These are phyloP conservation scores for Chydorus sphaericus DNA, from an alignment of 2,888 invertebrate genomes.

Conservation along the genomic window DNA sequence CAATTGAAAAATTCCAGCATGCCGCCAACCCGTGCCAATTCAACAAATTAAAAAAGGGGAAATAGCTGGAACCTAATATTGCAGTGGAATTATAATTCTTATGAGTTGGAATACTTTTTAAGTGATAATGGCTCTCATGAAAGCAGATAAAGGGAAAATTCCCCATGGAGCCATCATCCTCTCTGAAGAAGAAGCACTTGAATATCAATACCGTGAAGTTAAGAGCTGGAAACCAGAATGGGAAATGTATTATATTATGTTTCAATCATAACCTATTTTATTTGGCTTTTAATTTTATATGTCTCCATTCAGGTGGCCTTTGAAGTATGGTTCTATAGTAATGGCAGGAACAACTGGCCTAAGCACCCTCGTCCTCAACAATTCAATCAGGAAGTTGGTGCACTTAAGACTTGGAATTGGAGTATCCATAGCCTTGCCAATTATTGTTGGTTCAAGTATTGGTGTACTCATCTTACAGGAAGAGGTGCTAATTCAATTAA, in stretches of 20 bases:
- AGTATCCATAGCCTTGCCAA: too few relatives aligned
- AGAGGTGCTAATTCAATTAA: not conserved
- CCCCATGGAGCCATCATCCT: not conserved
- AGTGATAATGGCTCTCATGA: not conserved
- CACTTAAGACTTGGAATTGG: not conserved
- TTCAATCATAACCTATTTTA: too few relatives aligned
- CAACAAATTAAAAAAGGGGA: too few relatives aligned
- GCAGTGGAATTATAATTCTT: too few relatives aligned
- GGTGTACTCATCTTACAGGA: not conserved
- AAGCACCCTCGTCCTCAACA: not conserved
- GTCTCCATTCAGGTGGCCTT: not conserved
- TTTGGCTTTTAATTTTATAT: not conserved
- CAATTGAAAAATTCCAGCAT: too few relatives aligned
- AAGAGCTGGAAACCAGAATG: slow-evolving; percentile 35
- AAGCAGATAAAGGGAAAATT: not conserved
- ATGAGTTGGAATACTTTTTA: too few relatives aligned
- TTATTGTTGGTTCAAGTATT: not conserved
- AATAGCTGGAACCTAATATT: too few relatives aligned
- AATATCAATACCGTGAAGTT: slow-evolving; percentile 43
- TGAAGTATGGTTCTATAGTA: not conserved
- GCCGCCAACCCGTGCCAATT: too few relatives aligned
- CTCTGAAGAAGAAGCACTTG: slow-evolving; percentile 35
- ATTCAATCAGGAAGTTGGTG: not conserved
- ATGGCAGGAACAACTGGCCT: not conserved
- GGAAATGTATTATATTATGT: slow-evolving; percentile 16